These are phyloP conservation scores for Gasterosteus nipponicus DNA, from an alignment of 2,113 vertebrate species.

Conservation along the genomic window DNA sequence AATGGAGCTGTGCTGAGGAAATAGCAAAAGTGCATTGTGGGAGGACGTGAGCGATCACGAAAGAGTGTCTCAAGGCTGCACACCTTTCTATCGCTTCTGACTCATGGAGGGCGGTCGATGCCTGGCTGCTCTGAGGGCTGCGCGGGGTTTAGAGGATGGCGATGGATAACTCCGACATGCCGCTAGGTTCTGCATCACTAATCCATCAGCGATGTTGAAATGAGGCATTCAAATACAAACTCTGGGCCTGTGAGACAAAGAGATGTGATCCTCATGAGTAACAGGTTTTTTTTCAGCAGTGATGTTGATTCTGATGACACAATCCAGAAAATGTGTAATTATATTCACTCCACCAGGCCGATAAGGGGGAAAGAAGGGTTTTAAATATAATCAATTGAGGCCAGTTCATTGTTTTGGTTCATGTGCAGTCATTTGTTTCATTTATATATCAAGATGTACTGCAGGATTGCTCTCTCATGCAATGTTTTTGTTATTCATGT, in stretches of 20 bases:
- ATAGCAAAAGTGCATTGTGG: conserved; percentile 52
- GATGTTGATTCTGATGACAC: conserved; percentile 19
- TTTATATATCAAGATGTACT: neutral
- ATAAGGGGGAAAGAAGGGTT: neutral
- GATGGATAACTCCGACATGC: conserved; percentile 54
- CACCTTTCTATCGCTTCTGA: conserved; percentile 43
- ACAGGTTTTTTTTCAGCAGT: neutral
- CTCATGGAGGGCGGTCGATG: conserved; percentile 60
- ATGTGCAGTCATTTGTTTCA: neutral
- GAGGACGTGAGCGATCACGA: conserved; percentile 64
- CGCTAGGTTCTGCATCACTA: conserved; percentile 21
- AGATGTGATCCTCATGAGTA: conserved; percentile 1
- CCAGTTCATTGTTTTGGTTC: neutral
- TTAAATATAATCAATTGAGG: neutral
- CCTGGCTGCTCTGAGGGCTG: conserved; percentile 26
- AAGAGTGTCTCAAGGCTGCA: conserved; percentile 56
- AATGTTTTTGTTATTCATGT: neutral
- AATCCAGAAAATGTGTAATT: conserved; percentile 16
- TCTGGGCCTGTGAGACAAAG: conserved; percentile 9
- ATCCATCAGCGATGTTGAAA: conserved; percentile 35
- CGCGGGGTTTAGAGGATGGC: conserved; percentile 25
- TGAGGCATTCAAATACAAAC: conserved; percentile 13
- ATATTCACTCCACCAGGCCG: neutral
- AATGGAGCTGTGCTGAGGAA: conserved; percentile 46
- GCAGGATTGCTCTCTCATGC: neutral